Percentiles rank a stretch among this genome's conserved stretches.
Conservation (phyloP, 2,797 vertebrate species). For the Thripadectes ignobilis region DNA sequence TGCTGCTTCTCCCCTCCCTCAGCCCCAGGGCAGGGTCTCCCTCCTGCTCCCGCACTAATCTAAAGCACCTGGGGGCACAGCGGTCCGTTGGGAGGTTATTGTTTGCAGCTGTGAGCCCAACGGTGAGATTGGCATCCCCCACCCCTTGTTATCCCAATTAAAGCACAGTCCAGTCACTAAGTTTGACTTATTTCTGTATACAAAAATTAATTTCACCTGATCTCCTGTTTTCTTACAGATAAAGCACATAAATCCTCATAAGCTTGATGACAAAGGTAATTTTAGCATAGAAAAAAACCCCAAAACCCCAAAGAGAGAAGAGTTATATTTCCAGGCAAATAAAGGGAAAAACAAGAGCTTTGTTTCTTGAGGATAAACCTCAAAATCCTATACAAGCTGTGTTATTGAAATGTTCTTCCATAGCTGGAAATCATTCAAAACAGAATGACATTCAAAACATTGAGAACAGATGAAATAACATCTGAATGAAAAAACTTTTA, state of each 20-base stretch:
- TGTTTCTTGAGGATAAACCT: neutral
- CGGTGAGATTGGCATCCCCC: rapidly evolving
- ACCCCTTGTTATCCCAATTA: rapidly evolving
- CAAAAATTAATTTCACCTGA: neutral
- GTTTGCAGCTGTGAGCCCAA: neutral
- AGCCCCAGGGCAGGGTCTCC: rapidly evolving
- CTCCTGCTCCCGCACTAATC: neutral
- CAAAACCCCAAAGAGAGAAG: neutral
- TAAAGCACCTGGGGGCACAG: rapidly evolving
- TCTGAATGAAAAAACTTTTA: neutral
- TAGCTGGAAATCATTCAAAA: neutral
- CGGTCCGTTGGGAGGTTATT: rapidly evolving
- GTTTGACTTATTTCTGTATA: rapidly evolving
- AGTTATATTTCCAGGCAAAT: neutral
- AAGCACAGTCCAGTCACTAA: rapidly evolving
- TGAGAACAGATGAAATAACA: neutral
- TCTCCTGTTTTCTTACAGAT: neutral
- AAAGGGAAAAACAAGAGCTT: neutral
- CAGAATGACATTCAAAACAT: neutral
- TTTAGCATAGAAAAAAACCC: neutral
- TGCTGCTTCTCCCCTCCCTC: rapidly evolving
- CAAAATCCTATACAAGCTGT: neutral
- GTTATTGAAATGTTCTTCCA: neutral
- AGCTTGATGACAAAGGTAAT: neutral
- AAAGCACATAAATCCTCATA: neutral